A percentile compares a stretch with the other conserved stretches of the same genome.
phyloP scores from a whole-genome alignment of 2,113 vertebrate species.

The Strix uralensis region DNA sequence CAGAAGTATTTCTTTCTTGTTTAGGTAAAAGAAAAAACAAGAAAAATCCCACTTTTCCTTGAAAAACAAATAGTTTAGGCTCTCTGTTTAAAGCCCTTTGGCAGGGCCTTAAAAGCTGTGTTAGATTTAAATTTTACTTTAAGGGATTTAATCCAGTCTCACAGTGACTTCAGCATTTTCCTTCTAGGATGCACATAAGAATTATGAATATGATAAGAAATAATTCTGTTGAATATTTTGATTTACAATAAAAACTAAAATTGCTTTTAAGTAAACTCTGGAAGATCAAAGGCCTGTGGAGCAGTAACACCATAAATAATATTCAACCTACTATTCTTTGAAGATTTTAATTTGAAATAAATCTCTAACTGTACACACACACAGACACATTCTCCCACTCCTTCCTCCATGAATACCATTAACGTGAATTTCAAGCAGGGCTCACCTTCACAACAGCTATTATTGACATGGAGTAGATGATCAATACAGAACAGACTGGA shows the following conservation, averaged over 20 bases:
- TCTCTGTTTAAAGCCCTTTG: background rate
- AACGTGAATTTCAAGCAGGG: conserved; percentile 47
- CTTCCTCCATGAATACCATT: conserved; percentile 45
- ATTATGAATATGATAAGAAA: background rate
- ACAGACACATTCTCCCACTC: background rate
- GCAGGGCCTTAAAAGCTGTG: background rate
- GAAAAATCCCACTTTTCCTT: background rate
- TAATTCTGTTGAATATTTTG: background rate
- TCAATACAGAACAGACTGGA: conserved; percentile 68
- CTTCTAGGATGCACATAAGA: background rate
- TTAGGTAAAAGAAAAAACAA: background rate
- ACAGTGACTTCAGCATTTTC: background rate
- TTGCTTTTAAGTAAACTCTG: background rate
- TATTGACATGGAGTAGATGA: conserved; percentile 54
- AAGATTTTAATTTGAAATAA: background rate
- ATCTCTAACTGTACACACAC: background rate
- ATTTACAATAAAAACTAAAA: background rate
- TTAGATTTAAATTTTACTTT: background rate
- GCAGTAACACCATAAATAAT: background rate
- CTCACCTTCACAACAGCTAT: conserved; percentile 58
- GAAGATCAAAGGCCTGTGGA: background rate
- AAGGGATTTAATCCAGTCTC: background rate
- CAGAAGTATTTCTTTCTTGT: background rate
- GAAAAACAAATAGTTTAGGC: background rate
- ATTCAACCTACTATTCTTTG: background rate